Evolutionary conservation across 2,888 invertebrate genomes (phyloP), one percentile per base, ranked within the genome.

Genomic region (Onchidella celtica): DNA sequence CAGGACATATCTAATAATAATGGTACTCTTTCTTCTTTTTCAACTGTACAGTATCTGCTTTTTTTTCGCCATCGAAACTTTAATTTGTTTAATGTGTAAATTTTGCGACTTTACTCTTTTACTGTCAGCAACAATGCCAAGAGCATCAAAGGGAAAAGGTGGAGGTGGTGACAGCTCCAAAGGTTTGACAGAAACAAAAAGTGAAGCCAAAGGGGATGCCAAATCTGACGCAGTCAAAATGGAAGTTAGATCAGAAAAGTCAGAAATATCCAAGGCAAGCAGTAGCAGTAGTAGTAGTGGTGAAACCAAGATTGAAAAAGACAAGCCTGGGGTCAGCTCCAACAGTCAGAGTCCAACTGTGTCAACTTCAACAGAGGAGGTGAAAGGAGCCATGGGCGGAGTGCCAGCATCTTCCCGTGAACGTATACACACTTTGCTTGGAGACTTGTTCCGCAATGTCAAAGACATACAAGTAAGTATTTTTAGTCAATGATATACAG

Each of bases 371-470:
- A 77, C 34, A 69, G 81, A 27, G 32, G 73, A 68, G 32, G 57
- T 57, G 34, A 66, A 70, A 57, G 57, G 68, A 27, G 74, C 61
- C 21, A 40, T 63, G 69, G 76, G 63, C 34, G 85, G n/a, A 34
- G 82, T 47, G 17, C 69, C 66, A 38, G 77, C 74, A 27, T 73
- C 74, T 2, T 78, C 73, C 40, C 69, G 72, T 34, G 82, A 68
- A 91, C 92, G 74, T 77, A 87, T 95, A 21, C 94, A 97, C 95
- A 97, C 98, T 87, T 95, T 97, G 27, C 93, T 98, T 29, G 96
- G 96, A 90, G 95, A 96, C 4, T 94, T 98, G 21, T 96, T 96
- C 88, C 95, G 95, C 66, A 93, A 97, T 14, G 95, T 97, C 57
- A 96, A 96, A 92, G 96, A 97, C 78, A 96, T 97, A 87, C 97